Evolutionary conservation across 2,888 invertebrate species (phyloP).

Genomic region (Scaptomyza reducta): DNA sequence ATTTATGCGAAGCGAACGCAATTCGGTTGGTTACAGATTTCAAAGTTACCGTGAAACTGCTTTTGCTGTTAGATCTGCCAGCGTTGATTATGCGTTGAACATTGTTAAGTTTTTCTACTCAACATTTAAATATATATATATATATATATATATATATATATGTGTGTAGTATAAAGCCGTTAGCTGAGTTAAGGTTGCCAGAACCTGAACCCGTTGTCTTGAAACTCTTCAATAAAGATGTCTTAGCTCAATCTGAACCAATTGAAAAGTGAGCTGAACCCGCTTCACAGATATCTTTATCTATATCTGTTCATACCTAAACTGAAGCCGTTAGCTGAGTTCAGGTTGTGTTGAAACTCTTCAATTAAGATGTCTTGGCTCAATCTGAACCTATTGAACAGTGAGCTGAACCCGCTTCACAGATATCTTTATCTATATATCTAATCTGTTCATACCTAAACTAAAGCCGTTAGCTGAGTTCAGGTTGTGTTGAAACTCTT

Average conservation of each 20-base stretch:
- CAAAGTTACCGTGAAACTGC: conserved; percentile 51
- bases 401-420: no score
- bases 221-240: no score
- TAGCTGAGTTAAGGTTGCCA: conserved; percentile 11
- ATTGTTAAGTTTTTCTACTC: conserved; percentile 40
- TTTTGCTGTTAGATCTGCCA: conserved; percentile 37
- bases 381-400: no score
- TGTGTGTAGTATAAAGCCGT: conserved; percentile 20
- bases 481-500: no score
- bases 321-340: no score
- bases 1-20: conserved; percentile 73
- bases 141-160: conserved; percentile 1
- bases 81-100: conserved; percentile 56
- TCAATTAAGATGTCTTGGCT: no score
- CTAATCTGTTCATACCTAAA: no score
- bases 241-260: neutral
- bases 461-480: no score
- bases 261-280: no score
- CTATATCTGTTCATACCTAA: neutral
- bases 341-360: no score
- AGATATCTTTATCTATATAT: no score
- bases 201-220: neutral
- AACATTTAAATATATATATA: conserved; percentile 12
- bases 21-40: conserved; percentile 61
- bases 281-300: no score